phyloP scores from a whole-genome alignment of 2,113 vertebrate species.

The Verasper variegatus region DNA sequence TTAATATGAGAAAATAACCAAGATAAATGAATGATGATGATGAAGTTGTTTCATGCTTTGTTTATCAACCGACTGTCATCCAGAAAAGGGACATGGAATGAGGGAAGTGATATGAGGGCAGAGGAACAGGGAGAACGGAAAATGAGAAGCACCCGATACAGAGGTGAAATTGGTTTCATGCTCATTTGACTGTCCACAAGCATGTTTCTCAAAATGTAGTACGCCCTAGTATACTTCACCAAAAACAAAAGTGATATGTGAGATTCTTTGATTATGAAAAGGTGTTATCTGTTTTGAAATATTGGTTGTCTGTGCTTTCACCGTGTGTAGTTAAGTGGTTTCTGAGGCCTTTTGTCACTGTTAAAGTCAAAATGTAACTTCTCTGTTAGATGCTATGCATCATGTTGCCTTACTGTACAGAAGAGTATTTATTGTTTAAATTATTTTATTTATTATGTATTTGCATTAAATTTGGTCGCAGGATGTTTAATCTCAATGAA shows the following conservation, averaged over 20 bases:
- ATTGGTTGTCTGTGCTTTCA: not conserved
- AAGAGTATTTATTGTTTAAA: constrained; percentile 70
- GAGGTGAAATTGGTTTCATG: no score
- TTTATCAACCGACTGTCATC: no score
- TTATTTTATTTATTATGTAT: constrained; percentile 77
- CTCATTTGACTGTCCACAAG: not conserved
- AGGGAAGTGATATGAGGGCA: no score
- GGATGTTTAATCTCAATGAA: constrained; percentile 50
- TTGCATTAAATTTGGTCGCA: constrained; percentile 48
- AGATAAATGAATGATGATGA: no score
- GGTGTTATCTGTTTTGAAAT: not conserved
- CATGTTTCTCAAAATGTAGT: no score
- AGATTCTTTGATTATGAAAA: not conserved
- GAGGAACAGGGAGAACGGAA: not conserved
- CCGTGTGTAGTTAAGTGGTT: not conserved
- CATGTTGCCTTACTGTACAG: constrained; percentile 66
- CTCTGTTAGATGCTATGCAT: constrained; percentile 73
- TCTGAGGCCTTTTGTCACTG: constrained; percentile 24
- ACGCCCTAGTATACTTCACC: no score
- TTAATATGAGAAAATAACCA: not conserved
- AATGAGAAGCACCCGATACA: not conserved
- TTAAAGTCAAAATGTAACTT: constrained; percentile 1
- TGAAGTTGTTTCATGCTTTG: no score
- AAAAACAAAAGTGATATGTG: no score
- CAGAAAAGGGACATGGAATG: no score